These are phyloP conservation scores for Oreochromis spilurus DNA, from an alignment of 2,113 vertebrate genomes.

Conservation along the genomic window DNA sequence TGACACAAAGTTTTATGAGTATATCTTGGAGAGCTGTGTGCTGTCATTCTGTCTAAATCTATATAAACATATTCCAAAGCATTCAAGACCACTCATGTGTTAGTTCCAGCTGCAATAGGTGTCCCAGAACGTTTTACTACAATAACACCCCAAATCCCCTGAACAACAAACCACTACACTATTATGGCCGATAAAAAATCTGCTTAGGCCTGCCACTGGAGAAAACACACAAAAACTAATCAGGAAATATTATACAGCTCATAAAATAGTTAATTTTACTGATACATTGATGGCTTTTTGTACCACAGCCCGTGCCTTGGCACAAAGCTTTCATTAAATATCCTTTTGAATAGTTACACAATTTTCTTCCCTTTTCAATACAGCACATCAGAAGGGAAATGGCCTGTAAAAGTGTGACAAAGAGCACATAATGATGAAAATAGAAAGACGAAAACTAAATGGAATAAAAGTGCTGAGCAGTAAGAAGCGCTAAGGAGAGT, in stretches of 20 bases:
- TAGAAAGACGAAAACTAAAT: not conserved
- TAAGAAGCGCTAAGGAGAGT: not conserved
- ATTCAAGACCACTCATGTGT: not conserved
- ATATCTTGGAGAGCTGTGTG: not conserved
- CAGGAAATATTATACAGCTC: not conserved
- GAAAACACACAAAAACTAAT: not conserved
- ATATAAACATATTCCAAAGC: not conserved
- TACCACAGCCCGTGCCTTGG: not conserved
- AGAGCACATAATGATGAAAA: not conserved
- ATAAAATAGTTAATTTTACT: not conserved
- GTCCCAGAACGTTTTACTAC: not conserved
- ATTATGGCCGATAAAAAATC: not conserved
- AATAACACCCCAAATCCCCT: not conserved
- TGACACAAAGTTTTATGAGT: not conserved
- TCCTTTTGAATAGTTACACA: not conserved
- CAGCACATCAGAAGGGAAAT: conserved; percentile 14
- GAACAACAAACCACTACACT: not conserved
- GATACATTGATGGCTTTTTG: not conserved
- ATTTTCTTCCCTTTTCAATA: not conserved
- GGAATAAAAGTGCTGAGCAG: conserved; percentile 11
- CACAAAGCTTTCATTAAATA: conserved; percentile 9
- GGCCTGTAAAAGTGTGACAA: not conserved
- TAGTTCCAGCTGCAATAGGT: not conserved
- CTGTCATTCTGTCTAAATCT: not conserved
- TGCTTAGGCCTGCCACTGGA: not conserved